These are phyloP conservation scores for Phymanthus crucifer DNA, from an alignment of 92 coral and sea anemone genomes.

Conservation along the genomic window DNA sequence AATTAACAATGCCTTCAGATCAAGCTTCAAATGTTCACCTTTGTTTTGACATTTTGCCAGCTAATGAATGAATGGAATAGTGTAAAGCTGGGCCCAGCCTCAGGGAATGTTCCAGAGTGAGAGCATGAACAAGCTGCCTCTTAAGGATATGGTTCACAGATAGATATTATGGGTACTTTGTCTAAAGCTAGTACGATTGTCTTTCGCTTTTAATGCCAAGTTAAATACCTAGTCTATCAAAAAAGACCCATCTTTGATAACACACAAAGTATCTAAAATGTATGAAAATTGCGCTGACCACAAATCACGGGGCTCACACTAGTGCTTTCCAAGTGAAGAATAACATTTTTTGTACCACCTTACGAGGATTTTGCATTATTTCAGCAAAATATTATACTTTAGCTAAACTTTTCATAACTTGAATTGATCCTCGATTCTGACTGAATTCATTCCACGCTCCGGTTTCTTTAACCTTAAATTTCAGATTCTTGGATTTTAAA, in stretches of 20 bases:
- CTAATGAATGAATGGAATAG: not conserved
- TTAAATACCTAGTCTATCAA: not conserved
- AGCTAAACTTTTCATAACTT: too few relatives aligned
- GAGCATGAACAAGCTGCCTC: not conserved
- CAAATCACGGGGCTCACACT: not conserved
- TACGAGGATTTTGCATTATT: too few relatives aligned
- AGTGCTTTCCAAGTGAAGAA: not conserved
- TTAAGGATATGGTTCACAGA: not conserved
- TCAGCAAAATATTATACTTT: too few relatives aligned
- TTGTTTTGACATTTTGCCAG: not conserved
- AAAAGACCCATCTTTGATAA: not conserved
- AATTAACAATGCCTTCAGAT: not conserved
- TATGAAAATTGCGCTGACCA: not conserved
- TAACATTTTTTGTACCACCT: too few relatives aligned
- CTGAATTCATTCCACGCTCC: not conserved
- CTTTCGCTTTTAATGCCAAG: not conserved
- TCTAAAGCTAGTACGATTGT: not conserved
- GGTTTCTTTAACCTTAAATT: not conserved
- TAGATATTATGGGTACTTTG: not conserved
- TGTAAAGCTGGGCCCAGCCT: not conserved
- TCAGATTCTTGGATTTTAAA: not conserved
- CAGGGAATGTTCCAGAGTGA: not conserved
- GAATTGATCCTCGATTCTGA: too few relatives aligned
- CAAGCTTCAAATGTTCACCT: constrained; percentile 2
- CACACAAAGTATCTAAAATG: not conserved